These are phyloP conservation scores for Eubucco bourcierii DNA, from an alignment of 2,113 vertebrate species.

Conservation along the genomic window DNA sequence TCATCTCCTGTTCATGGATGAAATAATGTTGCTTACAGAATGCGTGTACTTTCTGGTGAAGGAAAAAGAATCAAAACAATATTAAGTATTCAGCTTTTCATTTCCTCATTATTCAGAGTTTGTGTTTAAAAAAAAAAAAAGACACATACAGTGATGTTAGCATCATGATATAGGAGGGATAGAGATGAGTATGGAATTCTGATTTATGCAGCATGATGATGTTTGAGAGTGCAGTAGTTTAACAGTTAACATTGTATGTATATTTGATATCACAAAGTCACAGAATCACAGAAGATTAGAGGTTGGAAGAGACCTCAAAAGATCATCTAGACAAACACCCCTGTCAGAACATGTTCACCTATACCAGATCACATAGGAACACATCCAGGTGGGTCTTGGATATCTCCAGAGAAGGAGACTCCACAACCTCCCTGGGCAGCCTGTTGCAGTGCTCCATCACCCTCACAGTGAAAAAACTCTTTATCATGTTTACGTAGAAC, in stretches of 20 bases:
- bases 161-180: neutral
- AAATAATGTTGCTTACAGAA: neutral
- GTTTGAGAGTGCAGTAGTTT: neutral
- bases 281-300: too few relatives aligned
- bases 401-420: too few relatives aligned
- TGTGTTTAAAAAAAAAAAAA: neutral
- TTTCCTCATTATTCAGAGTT: neutral
- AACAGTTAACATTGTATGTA: neutral
- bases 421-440: too few relatives aligned
- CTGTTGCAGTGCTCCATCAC: too few relatives aligned
- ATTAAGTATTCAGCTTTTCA: neutral
- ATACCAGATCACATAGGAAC: too few relatives aligned
- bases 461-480: too few relatives aligned
- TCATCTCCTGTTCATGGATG: neutral
- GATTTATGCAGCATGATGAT: neutral
- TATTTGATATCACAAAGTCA: neutral
- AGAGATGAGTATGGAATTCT: neutral
- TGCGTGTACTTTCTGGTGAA: neutral
- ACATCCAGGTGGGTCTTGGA: too few relatives aligned
- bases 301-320: too few relatives aligned
- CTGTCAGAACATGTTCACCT: too few relatives aligned
- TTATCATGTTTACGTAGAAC: too few relatives aligned
- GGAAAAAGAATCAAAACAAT: neutral
- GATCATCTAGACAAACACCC: too few relatives aligned
- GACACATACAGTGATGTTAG: neutral